These are phyloP conservation scores for Leucophora obtusa DNA, from an alignment of 2,888 invertebrate species.

Conservation along the genomic window DNA sequence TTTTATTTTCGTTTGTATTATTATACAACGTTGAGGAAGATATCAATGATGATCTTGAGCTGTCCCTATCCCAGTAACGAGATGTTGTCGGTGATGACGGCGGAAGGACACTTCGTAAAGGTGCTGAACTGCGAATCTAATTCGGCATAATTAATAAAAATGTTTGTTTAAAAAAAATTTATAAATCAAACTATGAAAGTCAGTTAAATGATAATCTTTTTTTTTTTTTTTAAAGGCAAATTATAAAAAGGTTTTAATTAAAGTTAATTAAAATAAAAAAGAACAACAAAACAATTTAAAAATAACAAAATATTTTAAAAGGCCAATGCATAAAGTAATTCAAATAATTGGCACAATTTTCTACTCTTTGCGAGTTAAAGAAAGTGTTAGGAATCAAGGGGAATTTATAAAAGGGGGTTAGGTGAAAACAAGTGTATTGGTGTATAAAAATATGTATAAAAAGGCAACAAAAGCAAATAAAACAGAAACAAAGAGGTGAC, in stretches of 20 bases:
- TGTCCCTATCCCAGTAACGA: constrained; percentile 77
- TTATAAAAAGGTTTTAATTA: constrained; percentile 3
- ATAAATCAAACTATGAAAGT: not conserved
- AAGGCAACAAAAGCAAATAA: constrained; percentile 22
- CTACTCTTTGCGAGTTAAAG: constrained; percentile 8
- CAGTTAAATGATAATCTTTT: not conserved
- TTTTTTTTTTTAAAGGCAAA: constrained; percentile 8
- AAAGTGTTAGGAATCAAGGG: constrained; percentile 38
- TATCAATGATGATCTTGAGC: constrained; percentile 69
- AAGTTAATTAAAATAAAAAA: constrained; percentile 29
- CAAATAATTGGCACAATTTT: constrained; percentile 49
- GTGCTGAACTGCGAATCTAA: constrained; percentile 73
- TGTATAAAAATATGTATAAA: constrained; percentile 23
- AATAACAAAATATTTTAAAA: constrained; percentile 4
- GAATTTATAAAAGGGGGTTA: constrained; percentile 3
- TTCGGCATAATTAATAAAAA: constrained; percentile 18
- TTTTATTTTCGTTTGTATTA: constrained; percentile 69
- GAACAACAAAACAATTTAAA: constrained; percentile 36
- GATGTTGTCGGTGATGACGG: constrained; percentile 76
- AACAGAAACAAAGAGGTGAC: not conserved
- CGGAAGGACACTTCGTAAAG: constrained; percentile 73
- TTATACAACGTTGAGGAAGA: constrained; percentile 70
- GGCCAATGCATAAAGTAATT: constrained; percentile 20
- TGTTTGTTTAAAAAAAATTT: not conserved
- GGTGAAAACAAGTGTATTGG: constrained; percentile 30